Conservation (phyloP, 2,888 invertebrate genomes). For the Xylota segnis region DNA sequence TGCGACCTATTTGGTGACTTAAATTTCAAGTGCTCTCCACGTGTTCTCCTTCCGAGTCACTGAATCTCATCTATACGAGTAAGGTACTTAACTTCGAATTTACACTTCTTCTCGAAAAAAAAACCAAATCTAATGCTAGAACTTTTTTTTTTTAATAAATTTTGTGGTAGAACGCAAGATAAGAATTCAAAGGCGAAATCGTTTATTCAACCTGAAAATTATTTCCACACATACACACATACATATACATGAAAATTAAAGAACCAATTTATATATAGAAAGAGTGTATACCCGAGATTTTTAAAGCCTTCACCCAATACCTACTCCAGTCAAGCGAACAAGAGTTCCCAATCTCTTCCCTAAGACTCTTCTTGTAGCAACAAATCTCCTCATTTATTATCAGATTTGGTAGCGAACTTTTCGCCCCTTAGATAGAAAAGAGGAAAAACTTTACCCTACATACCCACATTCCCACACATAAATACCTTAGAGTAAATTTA, state of each 20-base stretch:
- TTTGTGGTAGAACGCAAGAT: constrained; percentile 13
- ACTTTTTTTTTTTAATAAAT: constrained; percentile 16
- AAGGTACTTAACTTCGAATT: neutral
- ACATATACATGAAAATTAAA: constrained; percentile 4
- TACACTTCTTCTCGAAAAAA: neutral
- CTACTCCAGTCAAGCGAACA: constrained; percentile 52
- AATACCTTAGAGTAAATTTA: constrained; percentile 76
- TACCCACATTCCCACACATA: constrained; percentile 62
- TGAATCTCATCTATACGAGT: neutral
- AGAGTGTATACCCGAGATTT: constrained; percentile 13
- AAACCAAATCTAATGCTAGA: neutral
- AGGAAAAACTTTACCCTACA: constrained; percentile 44
- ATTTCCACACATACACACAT: constrained; percentile 13
- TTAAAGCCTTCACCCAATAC: constrained; percentile 1
- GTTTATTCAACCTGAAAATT: constrained; percentile 39
- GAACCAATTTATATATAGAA: constrained; percentile 11
- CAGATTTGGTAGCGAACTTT: constrained; percentile 65
- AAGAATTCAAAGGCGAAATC: constrained; percentile 21
- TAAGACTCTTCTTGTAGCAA: constrained; percentile 49
- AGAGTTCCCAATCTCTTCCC: constrained; percentile 46
- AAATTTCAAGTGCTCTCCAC: neutral
- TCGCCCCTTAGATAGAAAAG: constrained; percentile 25
- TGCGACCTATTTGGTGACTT: too few relatives aligned
- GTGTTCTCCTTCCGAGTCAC: neutral
- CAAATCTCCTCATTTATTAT: constrained; percentile 74